Base-by-base conservation (phyloP, 2,113 vertebrate genomes). In the Cebidichthys violaceus region DNA sequence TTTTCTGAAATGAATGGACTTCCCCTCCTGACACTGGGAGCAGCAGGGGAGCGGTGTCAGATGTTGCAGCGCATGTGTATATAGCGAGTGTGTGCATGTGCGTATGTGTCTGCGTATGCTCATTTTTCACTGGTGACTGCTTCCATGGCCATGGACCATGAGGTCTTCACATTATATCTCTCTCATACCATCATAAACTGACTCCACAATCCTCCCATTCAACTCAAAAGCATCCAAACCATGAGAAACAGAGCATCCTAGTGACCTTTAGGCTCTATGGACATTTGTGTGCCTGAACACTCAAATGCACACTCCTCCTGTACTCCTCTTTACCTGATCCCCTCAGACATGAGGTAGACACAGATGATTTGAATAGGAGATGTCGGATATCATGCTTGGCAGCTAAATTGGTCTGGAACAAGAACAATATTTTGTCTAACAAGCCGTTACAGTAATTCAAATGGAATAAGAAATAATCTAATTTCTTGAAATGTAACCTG, bases 1-100 rank as follows among this genome's bases (percentile, higher is more conserved):
- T 89, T 90, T 89, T 81, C 81, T 82, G 61, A 90, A 89, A 90
- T 86, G 82, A 93, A 90, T 90, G 77, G 81, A 85, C 86, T 87
- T 92, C 70, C 88, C 85, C 85, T 85, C 52, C 60, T 89, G 86
- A 92, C 92, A 90, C n/a, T 77, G 90, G 73, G 84, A 88, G 81
- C 84, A 89, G 88, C 80, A 39, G 90, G 86, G 89, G 85, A 78
- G 83, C 52, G 80, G 89, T 90, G 90, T 93, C 83, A 86, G 75
- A 91, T 91, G 86, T 90, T 89, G 69, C 65, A 62, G 60, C 10
- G 11, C 29, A 35, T 86, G 84, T 70, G 76, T 80, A 10, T 54
- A 52, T 29, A 37, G 31, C 29, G 37, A 33, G 54, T 64, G 68
- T 87, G 54, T 75, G 43, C 13, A 9, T 76, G 43, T 50, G 18